Evolutionary conservation across 2,797 vertebrate genomes (phyloP).

Genomic region (Bradypodion ventrale): DNA sequence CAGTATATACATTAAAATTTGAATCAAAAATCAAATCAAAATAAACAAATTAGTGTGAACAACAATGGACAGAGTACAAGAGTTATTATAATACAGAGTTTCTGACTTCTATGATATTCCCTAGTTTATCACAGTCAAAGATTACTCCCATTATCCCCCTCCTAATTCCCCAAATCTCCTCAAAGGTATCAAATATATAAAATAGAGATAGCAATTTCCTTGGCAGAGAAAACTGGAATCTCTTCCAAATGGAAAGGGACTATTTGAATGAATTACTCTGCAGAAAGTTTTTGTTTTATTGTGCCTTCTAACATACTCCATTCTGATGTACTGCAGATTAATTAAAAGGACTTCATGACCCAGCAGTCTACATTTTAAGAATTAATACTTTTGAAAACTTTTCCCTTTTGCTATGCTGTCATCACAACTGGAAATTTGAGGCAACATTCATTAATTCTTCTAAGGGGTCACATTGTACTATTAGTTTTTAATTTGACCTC

Average conservation of each 20-base stretch:
- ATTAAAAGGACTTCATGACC: background rate
- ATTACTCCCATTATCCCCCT: background rate
- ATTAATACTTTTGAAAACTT: background rate
- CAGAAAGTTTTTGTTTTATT: background rate
- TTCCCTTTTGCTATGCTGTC: background rate
- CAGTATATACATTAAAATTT: too few relatives aligned
- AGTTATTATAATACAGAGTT: background rate
- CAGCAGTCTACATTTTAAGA: background rate
- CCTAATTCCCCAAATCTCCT: background rate
- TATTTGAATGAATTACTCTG: background rate
- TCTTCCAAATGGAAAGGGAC: background rate
- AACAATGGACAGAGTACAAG: background rate
- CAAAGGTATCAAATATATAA: background rate
- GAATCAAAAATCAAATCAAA: too few relatives aligned
- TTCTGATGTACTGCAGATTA: background rate
- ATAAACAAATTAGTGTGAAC: background rate
- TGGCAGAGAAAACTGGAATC: background rate
- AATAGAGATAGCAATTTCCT: background rate
- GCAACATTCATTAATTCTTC: constrained; percentile 14
- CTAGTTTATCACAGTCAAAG: background rate
- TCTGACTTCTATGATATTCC: background rate
- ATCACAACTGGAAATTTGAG: background rate
- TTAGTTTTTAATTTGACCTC: constrained; percentile 17
- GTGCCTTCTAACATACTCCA: background rate
- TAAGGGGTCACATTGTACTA: background rate